Conservation (phyloP, 1,140 invertebrate species). For the Hormaphis cornu region DNA sequence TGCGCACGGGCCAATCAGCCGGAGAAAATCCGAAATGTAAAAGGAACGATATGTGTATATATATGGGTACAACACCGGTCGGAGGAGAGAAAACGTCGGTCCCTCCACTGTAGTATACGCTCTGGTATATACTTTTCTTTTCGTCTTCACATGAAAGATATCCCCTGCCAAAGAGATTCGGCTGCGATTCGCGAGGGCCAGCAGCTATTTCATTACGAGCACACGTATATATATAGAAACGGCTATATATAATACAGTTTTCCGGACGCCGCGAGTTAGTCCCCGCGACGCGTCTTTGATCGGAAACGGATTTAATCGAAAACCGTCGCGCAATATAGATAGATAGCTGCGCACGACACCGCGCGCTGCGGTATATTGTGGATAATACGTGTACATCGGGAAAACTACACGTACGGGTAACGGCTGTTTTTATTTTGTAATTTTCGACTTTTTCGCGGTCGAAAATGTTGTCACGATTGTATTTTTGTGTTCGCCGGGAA, state of each 20-base stretch:
- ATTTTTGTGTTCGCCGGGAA: no score
- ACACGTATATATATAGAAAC: not conserved
- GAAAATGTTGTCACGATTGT: no score
- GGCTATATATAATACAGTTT: no score
- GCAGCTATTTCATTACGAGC: conserved; percentile 23
- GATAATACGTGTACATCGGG: no score
- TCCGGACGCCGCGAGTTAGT: no score
- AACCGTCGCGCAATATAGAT: not conserved
- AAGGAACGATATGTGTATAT: conserved; percentile 29
- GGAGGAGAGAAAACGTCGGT: not conserved
- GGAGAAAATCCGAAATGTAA: conserved; percentile 10
- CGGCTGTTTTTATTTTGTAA: no score
- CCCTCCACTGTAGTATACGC: not conserved
- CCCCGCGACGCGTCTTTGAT: conserved; percentile 6
- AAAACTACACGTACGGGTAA: no score
- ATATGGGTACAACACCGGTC: not conserved
- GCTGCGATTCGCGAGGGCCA: not conserved
- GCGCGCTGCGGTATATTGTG: no score
- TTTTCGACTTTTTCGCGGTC: no score
- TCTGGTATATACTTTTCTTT: conserved; percentile 20
- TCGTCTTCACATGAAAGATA: conserved; percentile 25
- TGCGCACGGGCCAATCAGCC: conserved; percentile 18
- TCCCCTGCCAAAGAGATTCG: not conserved
- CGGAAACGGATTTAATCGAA: not conserved
- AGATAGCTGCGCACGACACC: no score